phyloP scores from a whole-genome alignment of 2,113 vertebrate genomes.

The Vombatus ursinus region DNA sequence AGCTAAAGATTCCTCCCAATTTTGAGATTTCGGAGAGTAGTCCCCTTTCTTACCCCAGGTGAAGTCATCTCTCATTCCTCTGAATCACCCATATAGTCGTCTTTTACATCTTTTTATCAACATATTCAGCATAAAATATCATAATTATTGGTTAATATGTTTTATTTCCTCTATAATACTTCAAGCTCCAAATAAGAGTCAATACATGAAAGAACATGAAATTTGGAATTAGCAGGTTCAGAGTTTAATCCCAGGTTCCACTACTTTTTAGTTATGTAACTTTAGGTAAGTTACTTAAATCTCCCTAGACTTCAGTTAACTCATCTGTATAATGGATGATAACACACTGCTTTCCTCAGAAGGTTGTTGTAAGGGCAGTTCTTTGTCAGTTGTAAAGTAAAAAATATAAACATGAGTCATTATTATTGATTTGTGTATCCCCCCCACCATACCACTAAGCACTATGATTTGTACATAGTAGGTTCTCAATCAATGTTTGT shows the following conservation, averaged over 20 bases:
- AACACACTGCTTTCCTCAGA: no score
- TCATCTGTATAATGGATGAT: no score
- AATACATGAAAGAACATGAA: no score
- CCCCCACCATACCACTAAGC: neutral
- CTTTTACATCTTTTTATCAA: neutral
- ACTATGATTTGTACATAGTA: neutral
- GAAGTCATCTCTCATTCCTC: neutral
- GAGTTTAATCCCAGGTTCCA: no score
- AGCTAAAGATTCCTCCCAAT: neutral
- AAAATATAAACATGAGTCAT: neutral
- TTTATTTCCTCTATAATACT: no score
- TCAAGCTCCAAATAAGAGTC: no score
- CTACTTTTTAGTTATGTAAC: no score
- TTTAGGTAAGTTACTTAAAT: no score
- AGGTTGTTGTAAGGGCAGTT: neutral
- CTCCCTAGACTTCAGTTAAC: no score
- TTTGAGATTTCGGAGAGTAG: neutral
- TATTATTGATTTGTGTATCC: neutral
- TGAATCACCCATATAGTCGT: no score
- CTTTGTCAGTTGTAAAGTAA: neutral
- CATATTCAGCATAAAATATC: neutral
- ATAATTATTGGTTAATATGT: no score
- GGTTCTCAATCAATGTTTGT: neutral
- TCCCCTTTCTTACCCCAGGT: neutral
- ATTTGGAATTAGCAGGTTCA: no score